phyloP scores from a whole-genome alignment of 2,888 invertebrate genomes.

The Hartigia nigra region DNA sequence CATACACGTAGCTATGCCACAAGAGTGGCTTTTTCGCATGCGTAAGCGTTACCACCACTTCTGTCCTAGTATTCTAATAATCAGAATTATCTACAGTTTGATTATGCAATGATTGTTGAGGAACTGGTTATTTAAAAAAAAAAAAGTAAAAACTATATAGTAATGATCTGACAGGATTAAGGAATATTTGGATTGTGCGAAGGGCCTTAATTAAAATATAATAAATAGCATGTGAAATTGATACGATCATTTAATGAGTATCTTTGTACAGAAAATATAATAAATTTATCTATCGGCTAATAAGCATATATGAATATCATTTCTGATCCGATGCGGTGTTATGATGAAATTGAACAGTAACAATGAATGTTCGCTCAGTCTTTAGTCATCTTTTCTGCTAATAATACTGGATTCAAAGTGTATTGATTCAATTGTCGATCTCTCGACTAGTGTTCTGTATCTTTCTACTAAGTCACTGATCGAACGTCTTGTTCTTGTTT shows the following conservation, averaged over 20 bases:
- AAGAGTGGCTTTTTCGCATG: background rate
- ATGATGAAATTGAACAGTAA: background rate
- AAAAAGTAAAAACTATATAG: background rate
- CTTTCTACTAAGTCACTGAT: slow-evolving; percentile 59
- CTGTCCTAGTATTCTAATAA: background rate
- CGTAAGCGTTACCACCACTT: background rate
- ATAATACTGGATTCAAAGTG: background rate
- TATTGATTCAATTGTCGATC: background rate
- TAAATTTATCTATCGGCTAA: background rate
- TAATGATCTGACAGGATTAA: background rate
- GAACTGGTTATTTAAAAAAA: background rate
- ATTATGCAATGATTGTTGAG: background rate
- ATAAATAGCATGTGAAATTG: background rate
- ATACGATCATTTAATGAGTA: background rate
- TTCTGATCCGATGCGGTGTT: background rate
- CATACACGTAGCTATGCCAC: background rate
- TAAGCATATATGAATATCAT: background rate
- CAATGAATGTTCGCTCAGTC: background rate
- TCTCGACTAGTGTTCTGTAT: slow-evolving; percentile 48
- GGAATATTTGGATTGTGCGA: background rate
- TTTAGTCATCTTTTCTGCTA: background rate
- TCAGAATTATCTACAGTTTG: background rate
- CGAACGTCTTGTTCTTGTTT: slow-evolving; percentile 42
- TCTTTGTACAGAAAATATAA: background rate
- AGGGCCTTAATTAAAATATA: background rate